Evolutionary conservation across 2,797 vertebrate genomes (phyloP).

Genomic region (Lepilemur ruficaudatus): DNA sequence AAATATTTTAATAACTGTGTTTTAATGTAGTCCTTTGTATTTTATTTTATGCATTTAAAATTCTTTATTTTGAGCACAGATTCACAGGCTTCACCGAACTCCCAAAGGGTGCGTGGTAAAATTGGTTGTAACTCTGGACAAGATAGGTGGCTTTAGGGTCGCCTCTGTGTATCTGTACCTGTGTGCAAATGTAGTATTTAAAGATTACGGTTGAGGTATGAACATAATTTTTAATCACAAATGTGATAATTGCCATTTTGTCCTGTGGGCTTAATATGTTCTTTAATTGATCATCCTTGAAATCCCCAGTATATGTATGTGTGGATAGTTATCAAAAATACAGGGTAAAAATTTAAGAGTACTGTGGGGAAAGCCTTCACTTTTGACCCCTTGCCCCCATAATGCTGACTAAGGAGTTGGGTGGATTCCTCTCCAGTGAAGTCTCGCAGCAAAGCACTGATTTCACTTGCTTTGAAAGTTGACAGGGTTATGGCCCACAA

Average conservation of each 20-base stretch:
- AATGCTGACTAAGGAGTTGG: not conserved
- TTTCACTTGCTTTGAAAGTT: too few species aligned
- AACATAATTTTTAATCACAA: too few species aligned
- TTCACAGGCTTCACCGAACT: not conserved
- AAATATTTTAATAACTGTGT: not conserved
- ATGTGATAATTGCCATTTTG: not conserved
- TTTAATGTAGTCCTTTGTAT: not conserved
- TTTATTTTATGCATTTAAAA: not conserved
- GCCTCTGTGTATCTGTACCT: not conserved
- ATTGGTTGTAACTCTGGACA: too few species aligned
- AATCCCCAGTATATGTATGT: rapidly evolving
- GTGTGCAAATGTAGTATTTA: not conserved
- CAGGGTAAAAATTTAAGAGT: not conserved
- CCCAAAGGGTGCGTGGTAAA: not conserved
- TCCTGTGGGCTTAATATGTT: not conserved
- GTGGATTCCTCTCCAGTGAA: not conserved
- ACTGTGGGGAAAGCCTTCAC: not conserved
- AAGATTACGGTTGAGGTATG: not conserved
- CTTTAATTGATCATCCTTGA: not conserved
- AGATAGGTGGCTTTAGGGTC: not conserved
- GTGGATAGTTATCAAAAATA: not conserved
- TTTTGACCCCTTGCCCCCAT: rapidly evolving
- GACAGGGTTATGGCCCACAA: not conserved
- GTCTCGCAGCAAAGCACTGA: not conserved
- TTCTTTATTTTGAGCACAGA: not conserved